Percentiles rank a stretch among this genome's conserved stretches.
Evolutionary conservation across 1,140 invertebrate species (phyloP).

Genomic region (Megalonaias nervosa): DNA sequence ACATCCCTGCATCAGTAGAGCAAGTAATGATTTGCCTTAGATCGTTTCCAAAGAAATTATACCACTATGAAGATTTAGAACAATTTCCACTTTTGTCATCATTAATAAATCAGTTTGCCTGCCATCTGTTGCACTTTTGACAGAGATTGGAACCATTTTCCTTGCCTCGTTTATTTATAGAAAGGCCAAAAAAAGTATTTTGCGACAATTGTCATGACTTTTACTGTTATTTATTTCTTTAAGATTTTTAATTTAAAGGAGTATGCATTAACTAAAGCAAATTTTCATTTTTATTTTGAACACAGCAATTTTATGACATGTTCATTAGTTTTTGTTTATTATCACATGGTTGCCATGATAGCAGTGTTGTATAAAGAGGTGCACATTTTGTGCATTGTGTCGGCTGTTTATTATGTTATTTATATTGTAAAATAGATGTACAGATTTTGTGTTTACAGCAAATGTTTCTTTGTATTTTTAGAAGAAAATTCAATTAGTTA

Average conservation of each 20-base stretch:
- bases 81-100: too few species aligned
- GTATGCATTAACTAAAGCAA: not conserved
- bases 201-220: too few species aligned
- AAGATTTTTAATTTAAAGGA: not conserved
- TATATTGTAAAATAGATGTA: slow-evolving; percentile 37
- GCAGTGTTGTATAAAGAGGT: not conserved
- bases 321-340: not conserved
- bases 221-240: too few species aligned
- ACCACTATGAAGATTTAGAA: too few species aligned
- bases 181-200: too few species aligned
- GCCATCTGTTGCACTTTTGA: too few species aligned
- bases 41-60: too few species aligned
- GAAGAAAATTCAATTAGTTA: slow-evolving; percentile 15
- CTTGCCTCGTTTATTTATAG: too few species aligned
- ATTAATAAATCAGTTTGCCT: too few species aligned
- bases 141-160: too few species aligned
- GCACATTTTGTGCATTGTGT: slow-evolving; percentile 23
- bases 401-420: slow-evolving; percentile 34
- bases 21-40: too few species aligned
- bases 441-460: slow-evolving; percentile 11
- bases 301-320: not conserved
- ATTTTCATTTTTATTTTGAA: not conserved
- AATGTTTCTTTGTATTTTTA: slow-evolving; percentile 30
- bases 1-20: too few species aligned
- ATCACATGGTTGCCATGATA: not conserved